Percentiles rank a stretch among this genome's conserved stretches.
Conservation (phyloP, 2,888 invertebrate species). For the Bombylius major region DNA sequence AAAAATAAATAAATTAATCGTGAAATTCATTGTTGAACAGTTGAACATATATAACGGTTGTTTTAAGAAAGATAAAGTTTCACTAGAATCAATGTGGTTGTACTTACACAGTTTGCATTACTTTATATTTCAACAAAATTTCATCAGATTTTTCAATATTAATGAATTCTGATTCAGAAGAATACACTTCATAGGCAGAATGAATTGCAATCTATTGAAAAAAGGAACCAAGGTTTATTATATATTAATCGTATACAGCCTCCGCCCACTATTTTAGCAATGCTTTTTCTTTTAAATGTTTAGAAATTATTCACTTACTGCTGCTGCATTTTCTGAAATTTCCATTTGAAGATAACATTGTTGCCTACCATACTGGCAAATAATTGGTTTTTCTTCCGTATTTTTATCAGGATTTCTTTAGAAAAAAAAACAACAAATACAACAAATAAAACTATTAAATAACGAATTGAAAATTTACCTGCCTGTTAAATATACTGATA, state of each 20-base stretch:
- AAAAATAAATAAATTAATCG: too few relatives aligned
- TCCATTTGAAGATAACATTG: conserved; percentile 33
- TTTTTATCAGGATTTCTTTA: conserved; percentile 18
- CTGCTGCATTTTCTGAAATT: conserved; percentile 28
- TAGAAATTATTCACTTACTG: conserved; percentile 18
- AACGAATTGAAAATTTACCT: background rate
- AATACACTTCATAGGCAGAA: conserved; percentile 31
- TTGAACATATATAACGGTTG: too few relatives aligned
- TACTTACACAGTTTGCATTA: conserved; percentile 32
- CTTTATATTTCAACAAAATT: conserved; percentile 29
- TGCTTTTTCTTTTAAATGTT: background rate
- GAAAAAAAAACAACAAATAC: background rate
- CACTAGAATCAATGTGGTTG: too few relatives aligned
- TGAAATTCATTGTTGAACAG: too few relatives aligned
- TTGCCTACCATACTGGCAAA: conserved; percentile 31
- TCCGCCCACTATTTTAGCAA: background rate
- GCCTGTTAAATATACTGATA: conserved; percentile 21
- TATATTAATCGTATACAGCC: background rate
- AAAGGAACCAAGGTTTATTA: background rate
- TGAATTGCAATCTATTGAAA: conserved; percentile 27
- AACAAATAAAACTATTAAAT: background rate
- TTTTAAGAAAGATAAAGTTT: too few relatives aligned
- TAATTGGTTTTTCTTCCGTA: conserved; percentile 18
- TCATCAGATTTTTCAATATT: conserved; percentile 29
- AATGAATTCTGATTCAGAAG: conserved; percentile 20